Conservation (phyloP, 2,888 invertebrate genomes). For the Yponomeuta sedellus region DNA sequence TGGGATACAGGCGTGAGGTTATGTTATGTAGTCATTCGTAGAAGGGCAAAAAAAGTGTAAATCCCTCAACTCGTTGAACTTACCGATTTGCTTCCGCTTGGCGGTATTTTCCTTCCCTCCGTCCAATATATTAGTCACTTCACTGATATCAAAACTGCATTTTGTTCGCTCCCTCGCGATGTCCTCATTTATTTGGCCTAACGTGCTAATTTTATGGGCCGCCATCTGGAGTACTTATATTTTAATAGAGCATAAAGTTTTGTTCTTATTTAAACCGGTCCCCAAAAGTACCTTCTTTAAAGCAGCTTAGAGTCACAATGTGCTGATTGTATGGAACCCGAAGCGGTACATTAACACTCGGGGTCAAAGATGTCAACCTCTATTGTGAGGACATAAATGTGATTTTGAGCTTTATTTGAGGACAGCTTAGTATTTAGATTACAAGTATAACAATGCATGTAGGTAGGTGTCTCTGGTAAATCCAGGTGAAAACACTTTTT, state of each 20-base stretch:
- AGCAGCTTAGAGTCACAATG: not conserved
- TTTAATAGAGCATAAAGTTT: slow-evolving; percentile 6
- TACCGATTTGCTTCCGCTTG: slow-evolving; percentile 74
- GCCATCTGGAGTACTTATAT: slow-evolving; percentile 8
- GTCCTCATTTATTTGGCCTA: slow-evolving; percentile 76
- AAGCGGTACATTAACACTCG: not conserved
- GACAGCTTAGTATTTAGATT: no score
- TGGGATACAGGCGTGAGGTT: no score
- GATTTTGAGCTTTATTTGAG: not conserved
- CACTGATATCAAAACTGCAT: slow-evolving; percentile 82
- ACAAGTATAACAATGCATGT: no score
- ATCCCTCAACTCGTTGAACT: slow-evolving; percentile 22
- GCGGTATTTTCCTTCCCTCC: slow-evolving; percentile 83
- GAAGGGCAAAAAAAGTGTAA: no score
- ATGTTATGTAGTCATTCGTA: no score
- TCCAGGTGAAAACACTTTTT: no score
- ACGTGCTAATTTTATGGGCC: slow-evolving; percentile 18
- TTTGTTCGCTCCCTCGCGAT: slow-evolving; percentile 80
- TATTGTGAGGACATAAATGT: not conserved
- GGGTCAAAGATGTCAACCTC: not conserved
- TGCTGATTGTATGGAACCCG: not conserved
- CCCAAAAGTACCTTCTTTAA: not conserved
- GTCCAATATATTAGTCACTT: slow-evolving; percentile 85
- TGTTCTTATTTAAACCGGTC: not conserved
- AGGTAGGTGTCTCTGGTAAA: no score